Percentiles rank a stretch among this genome's conserved stretches.
These are phyloP conservation scores for Natrix natrix DNA, from an alignment of 2,797 vertebrate genomes.

Conservation along the genomic window DNA sequence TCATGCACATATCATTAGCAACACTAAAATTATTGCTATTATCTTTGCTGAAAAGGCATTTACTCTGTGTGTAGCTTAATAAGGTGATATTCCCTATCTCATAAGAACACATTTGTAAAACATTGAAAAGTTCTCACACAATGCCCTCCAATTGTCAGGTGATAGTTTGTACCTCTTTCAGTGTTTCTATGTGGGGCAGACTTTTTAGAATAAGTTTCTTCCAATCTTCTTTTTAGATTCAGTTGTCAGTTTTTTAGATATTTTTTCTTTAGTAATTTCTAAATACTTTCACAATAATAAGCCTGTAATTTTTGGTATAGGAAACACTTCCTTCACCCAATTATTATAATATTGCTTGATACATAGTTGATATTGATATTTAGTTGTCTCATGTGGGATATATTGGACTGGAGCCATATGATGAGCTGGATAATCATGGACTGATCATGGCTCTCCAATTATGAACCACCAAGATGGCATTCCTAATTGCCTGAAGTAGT, in stretches of 20 bases:
- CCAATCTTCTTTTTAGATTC: constrained; percentile 13
- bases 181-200: neutral
- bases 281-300: constrained; percentile 3
- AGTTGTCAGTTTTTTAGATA: neutral
- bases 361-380: neutral
- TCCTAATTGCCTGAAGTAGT: neutral
- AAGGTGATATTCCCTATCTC: neutral
- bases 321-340: constrained; percentile 13
- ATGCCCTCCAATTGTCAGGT: fast-evolving
- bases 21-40: neutral
- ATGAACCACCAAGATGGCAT: neutral
- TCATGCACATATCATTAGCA: neutral
- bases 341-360: neutral
- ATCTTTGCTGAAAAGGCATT: neutral
- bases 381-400: neutral
- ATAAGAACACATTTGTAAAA: neutral
- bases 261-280: neutral
- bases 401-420: neutral
- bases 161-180: neutral
- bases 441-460: neutral
- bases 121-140: constrained; percentile 17
- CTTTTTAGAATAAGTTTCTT: neutral
- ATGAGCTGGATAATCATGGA: neutral
- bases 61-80: neutral
- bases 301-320: constrained; percentile 1